Conservation (phyloP, 2,888 invertebrate genomes). For the Iphiclides podalirius region DNA sequence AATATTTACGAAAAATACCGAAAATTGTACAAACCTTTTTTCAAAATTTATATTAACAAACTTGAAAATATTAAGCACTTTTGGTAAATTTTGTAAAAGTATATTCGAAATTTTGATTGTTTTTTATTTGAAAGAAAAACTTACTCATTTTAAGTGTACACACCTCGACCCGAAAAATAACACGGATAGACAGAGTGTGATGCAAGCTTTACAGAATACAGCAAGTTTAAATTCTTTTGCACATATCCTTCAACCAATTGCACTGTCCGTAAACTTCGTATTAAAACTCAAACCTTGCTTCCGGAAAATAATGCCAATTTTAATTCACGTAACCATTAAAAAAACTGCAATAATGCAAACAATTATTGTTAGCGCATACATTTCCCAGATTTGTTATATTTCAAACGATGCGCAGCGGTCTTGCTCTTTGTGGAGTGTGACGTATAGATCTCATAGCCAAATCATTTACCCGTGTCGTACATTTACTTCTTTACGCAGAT, state of each 20-base stretch:
- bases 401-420: not conserved
- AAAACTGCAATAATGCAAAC: slow-evolving; percentile 13
- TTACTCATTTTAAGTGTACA: no score
- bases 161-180: no score
- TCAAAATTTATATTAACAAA: no score
- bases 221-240: slow-evolving; percentile 62
- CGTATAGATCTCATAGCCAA: not conserved
- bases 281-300: slow-evolving; percentile 58
- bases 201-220: slow-evolving; percentile 55
- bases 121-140: no score
- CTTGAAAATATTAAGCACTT: no score
- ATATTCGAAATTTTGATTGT: no score
- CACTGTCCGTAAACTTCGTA: slow-evolving; percentile 65
- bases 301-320: slow-evolving; percentile 79
- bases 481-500: not conserved
- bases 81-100: no score
- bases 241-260: slow-evolving; percentile 67
- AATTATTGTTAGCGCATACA: not conserved
- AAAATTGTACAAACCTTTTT: no score
- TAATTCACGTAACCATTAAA: slow-evolving; percentile 36
- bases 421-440: not conserved
- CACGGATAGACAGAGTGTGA: slow-evolving; percentile 67
- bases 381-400: not conserved
- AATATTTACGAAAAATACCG: no score
- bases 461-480: not conserved